These are phyloP conservation scores for rabbit (Oryctolagus cuniculus) DNA, from an alignment of 2,113 vertebrate species.

Conservation along the genomic window mOryCun1.1 NC_091442.1:91238501-91239000, in stretches of 20 bases:
- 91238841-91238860: background rate
- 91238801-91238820: background rate
- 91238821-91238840: slow-evolving; percentile 13
- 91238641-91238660: background rate
- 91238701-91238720: background rate
- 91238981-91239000: background rate
- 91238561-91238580: background rate
- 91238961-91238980: background rate
- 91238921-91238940: background rate
- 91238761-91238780: background rate
- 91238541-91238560: slow-evolving; percentile 32
- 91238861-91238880: background rate
- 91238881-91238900: slow-evolving; percentile 21
- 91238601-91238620: background rate
- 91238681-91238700: background rate
- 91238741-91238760: background rate
- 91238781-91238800: background rate
- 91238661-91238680: slow-evolving; percentile 4
- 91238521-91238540: background rate
- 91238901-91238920: background rate
- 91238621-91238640: background rate
- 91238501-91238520: background rate
- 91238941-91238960: background rate
- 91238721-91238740: background rate
- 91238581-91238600: background rate